Evolutionary conservation across 64 coral and sea anemone genomes (phyloP), one percentile per base, ranked within the genome.

Genomic region (Stichodactyla mertensii): DNA sequence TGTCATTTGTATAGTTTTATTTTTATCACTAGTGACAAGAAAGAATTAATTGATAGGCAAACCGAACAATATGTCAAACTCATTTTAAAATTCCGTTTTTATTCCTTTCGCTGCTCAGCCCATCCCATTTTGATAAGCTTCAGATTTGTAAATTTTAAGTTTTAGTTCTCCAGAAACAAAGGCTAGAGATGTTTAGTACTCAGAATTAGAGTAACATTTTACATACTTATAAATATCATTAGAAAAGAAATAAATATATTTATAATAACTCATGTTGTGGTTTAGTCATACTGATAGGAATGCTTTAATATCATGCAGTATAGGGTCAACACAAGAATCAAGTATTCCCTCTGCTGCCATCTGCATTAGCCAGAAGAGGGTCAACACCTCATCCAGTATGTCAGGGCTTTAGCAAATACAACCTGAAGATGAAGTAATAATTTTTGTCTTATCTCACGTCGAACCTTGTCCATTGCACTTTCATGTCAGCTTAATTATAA

Each of bases 171-270:
- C 12, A 74, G 10, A 31, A 74, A 6, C 66, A 71, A 26, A 74
- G 16, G 22, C n/a, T 74, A 18, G 22, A 26, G 5, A 58, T 74
- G 23, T 69, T 69, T 22, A 74, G 23, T 31, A 11, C 7, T 27
- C 1, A 74, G 2, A 19, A 10, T 4, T 31, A 23, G 24, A 74
- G 69, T 4, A 13, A n/a, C 20, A 66, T 22, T 66, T 66, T 66
- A 66, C 18, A 66, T n/a, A 66, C 62, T n/a, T 66, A 22, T 66
- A 22, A 66, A 66, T 66, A 66, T 22, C 9, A 64, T 18, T 16
- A 66, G 22, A n/a, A 66, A 66, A 66, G 19, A 66, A 74, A 74
- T 31, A 31, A 74, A 74, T 74, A 74, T 74, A 74, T 74, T 74
- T 74, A 74, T 74, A 74, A 31, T 2, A 31, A 66, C 62, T 18